Conservation (phyloP, 2,888 invertebrate genomes). For the Agriotes lineatus region DNA sequence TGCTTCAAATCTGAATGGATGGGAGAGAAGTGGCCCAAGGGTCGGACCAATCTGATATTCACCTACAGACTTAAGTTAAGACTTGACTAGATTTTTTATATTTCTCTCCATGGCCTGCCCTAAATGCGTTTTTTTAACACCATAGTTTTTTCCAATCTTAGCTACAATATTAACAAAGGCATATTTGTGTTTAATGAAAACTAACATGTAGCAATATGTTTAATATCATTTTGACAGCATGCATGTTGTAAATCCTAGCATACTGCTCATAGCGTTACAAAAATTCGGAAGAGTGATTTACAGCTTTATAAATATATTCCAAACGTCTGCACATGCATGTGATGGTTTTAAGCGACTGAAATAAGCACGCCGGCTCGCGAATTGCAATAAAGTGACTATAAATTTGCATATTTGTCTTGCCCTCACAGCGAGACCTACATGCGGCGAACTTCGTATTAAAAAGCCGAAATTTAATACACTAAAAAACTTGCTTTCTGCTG, state of each 20-base stretch:
- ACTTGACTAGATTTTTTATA: no score
- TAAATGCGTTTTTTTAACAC: no score
- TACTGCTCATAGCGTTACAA: slow-evolving; percentile 3
- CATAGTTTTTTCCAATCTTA: no score
- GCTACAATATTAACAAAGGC: no score
- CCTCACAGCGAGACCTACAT: slow-evolving; percentile 32
- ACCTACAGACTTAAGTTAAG: no score
- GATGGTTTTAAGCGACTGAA: slow-evolving; percentile 27
- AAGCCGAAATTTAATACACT: slow-evolving; percentile 31
- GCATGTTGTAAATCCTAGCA: slow-evolving; percentile 11
- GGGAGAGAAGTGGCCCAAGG: no score
- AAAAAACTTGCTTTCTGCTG: slow-evolving; percentile 28
- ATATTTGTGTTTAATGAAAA: no score
- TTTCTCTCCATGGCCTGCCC: no score
- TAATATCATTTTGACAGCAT: no score
- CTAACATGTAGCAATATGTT: no score
- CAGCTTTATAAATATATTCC: slow-evolving; percentile 30
- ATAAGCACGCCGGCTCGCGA: slow-evolving; percentile 27
- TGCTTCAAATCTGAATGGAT: no score
- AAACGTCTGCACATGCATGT: slow-evolving; percentile 26
- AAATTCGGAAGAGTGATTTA: slow-evolving; percentile 25
- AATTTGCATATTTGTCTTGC: slow-evolving; percentile 40
- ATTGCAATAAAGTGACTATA: slow-evolving; percentile 38
- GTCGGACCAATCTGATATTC: no score
- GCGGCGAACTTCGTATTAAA: neutral